Base-by-base conservation (phyloP, 2,888 invertebrate species). In the Chymomyza caudatula region DNA sequence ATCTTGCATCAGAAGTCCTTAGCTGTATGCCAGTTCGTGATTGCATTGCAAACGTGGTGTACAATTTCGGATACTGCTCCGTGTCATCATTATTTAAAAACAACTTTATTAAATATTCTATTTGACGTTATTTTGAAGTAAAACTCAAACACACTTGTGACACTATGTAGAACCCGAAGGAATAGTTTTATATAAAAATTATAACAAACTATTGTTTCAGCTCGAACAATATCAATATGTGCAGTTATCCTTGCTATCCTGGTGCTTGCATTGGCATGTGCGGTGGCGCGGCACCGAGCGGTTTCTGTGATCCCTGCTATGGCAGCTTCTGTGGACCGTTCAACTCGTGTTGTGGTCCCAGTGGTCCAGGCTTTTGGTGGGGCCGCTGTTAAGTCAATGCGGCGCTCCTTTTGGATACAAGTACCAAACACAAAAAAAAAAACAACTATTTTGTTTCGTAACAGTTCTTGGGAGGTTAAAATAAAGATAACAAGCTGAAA, bases 171-270 rank as follows among this genome's bases (percentile, higher is more conserved):
- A n/a, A n/a, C n/a, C n/a, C n/a, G n/a, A n/a, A n/a, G n/a, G n/a
- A n/a, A n/a, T n/a, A 37, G 0, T 11, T 37, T 11, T 37, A 11
- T 37, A 37, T 37, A 1, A 37, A 11, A 37, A 2, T 37, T 37
- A 11, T 8, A 37, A 37, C 0, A 37, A 4, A 37, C 8, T 37
- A 11, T 37, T 37, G 1, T 37, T 37, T 8, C 2, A 37, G n/a
- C n/a, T n/a, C n/a, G 29, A 37, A 37, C 3, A 37, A 37, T 11
- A 8, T 59, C 3, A 66, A 15, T 5, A 68, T 68, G 67, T 68
- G 67, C 43, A 13, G 22, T 20, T 71, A 60, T 57, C 78, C 78
- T 4, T 80, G 82, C 64, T 80, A 74, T 65, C 78, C 78, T 4
- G 23, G 52, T 43, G 74, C 78, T 19, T 67, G 63, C 29, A 51